Evolutionary conservation across 2,797 vertebrate genomes (phyloP), one percentile per base, ranked within the genome.

Genomic region (Hyperoplus immaculatus): DNA sequence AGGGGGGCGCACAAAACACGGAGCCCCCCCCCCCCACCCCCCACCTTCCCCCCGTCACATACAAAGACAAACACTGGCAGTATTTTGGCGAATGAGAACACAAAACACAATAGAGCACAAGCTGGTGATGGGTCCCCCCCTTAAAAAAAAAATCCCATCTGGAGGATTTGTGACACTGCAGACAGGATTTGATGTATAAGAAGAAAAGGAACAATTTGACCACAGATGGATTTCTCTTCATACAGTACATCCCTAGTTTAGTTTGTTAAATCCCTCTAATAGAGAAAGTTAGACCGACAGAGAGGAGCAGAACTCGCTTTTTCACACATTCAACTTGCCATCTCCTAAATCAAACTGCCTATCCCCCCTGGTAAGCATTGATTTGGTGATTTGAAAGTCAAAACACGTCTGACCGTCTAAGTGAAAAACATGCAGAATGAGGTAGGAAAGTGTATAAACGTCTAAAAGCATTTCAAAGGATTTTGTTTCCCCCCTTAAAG

Each of bases 1-100:
- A 49, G 38, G 69, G 77, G 72, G 54, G 61, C 3, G 78, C 0
- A 83, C 86, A 85, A 88, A 89, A 91, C 86, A 77, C 36, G 14
- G 63, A 78, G 56, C 75, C 50, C 29, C 29, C 29, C 29, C 29
- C 29, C 29, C 29, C 29, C n/a, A n/a, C 50, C 29, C 29, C 29
- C 29, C 29, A n/a, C n/a, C n/a, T n/a, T n/a, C 29, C 29, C 29
- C 56, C 61, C 46, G 81, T 83, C 65, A 73, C 78, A 92, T 73
- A 72, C 76, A 86, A 78, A 75, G 83, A 89, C 74, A 86, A 80
- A 72, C 69, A 62, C 69, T 59, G 63, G 65, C 29, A 5, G 56
- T 51, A 59, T 81, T 83, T 73, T 77, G 59, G 68, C 2, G 0
- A 79, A 81, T 45, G 68, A 50, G 67, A 80, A 76, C 63, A 64